A percentile compares a stretch with the other conserved stretches of the same genome.
phyloP scores from a whole-genome alignment of 2,113 vertebrate genomes.

The Corythaixoides concolor region DNA sequence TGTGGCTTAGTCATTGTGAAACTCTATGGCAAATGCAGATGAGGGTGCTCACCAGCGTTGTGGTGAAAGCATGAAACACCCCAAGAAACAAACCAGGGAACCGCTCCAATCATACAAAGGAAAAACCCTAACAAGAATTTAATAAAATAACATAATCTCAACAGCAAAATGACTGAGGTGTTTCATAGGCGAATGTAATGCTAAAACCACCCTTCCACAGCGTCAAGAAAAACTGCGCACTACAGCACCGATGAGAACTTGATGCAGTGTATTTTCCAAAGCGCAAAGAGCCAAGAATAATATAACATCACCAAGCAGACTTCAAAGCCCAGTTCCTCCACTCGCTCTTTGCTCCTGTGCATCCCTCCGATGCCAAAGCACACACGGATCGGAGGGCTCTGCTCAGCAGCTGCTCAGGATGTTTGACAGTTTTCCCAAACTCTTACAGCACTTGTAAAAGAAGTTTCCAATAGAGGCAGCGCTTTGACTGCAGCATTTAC shows the following conservation, averaged over 20 bases:
- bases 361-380: conserved; percentile 77
- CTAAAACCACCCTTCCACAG: conserved; percentile 74
- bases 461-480: conserved; percentile 76
- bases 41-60: neutral
- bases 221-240: conserved; percentile 66
- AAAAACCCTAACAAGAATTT: conserved; percentile 15
- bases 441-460: conserved; percentile 73
- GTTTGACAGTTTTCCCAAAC: conserved; percentile 76
- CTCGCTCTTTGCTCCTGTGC: conserved; percentile 78
- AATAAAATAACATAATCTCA: conserved; percentile 52
- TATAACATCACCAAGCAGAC: conserved; percentile 80
- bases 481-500: neutral
- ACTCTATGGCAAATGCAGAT: neutral
- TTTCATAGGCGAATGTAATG: conserved; percentile 77
- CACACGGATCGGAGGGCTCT: conserved; percentile 58
- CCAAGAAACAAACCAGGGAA: neutral
- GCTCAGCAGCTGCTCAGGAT: conserved; percentile 68
- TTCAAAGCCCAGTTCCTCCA: conserved; percentile 78
- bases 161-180: conserved; percentile 49
- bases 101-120: neutral
- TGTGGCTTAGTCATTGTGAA: neutral
- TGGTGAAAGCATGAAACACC: neutral
- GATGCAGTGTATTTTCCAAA: conserved; percentile 84
- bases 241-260: conserved; percentile 72
- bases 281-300: conserved; percentile 83